Conservation (phyloP, 2,797 vertebrate species). For the Acestrorhynchus altus region DNA sequence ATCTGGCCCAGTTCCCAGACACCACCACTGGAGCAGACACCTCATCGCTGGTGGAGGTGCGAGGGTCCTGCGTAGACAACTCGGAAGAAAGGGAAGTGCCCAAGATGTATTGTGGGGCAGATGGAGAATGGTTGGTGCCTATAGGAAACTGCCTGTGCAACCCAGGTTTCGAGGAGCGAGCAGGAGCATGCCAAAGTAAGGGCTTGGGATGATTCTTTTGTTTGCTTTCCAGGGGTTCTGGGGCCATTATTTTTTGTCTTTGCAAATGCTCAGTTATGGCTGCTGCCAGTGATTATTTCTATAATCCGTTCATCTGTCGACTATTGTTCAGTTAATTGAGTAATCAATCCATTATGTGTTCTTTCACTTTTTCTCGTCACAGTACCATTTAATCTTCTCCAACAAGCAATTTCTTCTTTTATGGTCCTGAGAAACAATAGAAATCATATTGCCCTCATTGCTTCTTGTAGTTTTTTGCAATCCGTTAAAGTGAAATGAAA, state of each 20-base stretch:
- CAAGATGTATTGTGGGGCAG: constrained; percentile 99
- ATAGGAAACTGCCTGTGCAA: constrained; percentile 96
- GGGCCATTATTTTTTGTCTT: background rate
- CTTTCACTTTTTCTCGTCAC: background rate
- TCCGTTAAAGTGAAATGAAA: too few relatives aligned
- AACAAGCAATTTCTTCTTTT: background rate
- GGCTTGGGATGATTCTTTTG: constrained; percentile 17
- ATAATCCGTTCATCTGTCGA: background rate
- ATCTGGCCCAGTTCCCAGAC: constrained; percentile 95
- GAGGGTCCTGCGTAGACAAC: constrained; percentile 97
- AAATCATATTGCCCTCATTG: background rate
- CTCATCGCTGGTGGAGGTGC: constrained; percentile 95
- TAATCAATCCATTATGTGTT: background rate
- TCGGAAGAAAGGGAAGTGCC: constrained; percentile 96
- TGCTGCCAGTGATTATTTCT: background rate
- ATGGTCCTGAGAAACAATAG: background rate
- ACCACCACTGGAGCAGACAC: constrained; percentile 96
- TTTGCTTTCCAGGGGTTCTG: background rate
- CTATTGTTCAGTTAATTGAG: background rate
- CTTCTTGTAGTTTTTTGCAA: background rate
- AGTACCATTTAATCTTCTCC: background rate
- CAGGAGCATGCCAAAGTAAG: constrained; percentile 93
- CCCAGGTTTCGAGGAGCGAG: constrained; percentile 90
- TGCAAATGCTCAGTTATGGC: background rate
- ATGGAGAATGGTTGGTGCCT: constrained; percentile 98